Conservation (phyloP, 2,888 invertebrate species). For the Operophtera brumata region DNA sequence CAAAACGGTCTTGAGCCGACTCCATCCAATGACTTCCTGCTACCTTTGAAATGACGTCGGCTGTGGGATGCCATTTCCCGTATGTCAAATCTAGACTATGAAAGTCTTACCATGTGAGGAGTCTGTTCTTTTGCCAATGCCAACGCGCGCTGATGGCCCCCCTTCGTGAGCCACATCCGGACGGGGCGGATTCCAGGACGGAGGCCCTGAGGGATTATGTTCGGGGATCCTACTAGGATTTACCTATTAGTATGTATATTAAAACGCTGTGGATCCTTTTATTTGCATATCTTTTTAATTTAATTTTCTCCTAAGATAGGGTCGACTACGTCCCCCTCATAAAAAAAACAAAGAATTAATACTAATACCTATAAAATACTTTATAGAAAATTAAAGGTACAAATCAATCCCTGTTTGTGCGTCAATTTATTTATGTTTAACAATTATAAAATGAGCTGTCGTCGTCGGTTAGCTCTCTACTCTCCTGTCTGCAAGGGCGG, state of each 20-base stretch:
- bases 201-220: too few relatives aligned
- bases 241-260: too few relatives aligned
- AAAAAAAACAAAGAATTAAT: constrained; percentile 42
- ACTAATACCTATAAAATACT: constrained; percentile 50
- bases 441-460: constrained; percentile 14
- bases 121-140: constrained; percentile 92
- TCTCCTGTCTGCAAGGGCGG: too few relatives aligned
- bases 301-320: background rate
- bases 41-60: too few relatives aligned
- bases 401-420: constrained; percentile 69
- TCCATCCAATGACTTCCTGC: too few relatives aligned
- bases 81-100: too few relatives aligned
- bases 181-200: too few relatives aligned
- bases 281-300: too few relatives aligned
- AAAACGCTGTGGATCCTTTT: too few relatives aligned
- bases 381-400: constrained; percentile 51
- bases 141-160: constrained; percentile 94
- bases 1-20: too few relatives aligned
- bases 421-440: constrained; percentile 38
- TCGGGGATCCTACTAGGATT: too few relatives aligned
- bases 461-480: background rate
- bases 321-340: constrained; percentile 8
- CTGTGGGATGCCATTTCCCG: too few relatives aligned
- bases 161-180: constrained; percentile 95
- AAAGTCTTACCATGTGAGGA: constrained; percentile 82